Base-by-base conservation (phyloP, 2,797 vertebrate species). In the Artibeus lituratus region DNA sequence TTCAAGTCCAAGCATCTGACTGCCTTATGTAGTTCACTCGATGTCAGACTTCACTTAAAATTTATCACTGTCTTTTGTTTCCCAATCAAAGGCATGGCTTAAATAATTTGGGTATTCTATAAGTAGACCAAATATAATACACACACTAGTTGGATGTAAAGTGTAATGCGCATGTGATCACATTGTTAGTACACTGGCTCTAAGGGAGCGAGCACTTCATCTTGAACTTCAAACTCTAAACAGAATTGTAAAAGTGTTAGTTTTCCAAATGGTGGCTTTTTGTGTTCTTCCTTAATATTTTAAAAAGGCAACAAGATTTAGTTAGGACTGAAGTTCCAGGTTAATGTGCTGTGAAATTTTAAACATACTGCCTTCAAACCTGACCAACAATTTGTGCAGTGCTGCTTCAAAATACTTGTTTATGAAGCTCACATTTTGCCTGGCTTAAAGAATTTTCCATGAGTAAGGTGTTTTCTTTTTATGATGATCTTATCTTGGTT, bases 331-430 rank as follows among this genome's bases (percentile, higher is more conserved):
- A 77, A 94, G 44, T 77, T 89, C 67, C 47, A 90, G 70, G 59
- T 87, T 95, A 96, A 90, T 37, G 90, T 76, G 49, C 26, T 87
- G 21, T 73, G n/a, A 94, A 94, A 57, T 24, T 47, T 88, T 95
- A 96, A 94, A 65, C 39, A 94, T 37, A 73, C 0, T 87, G 73
- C 53, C 84, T 87, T 84, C 37, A 81, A 91, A 85, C 26, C 91
- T 44, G 37, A 90, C n/a, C 87, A 82, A 78, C 37, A 82, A 82
- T 85, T 65, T 92, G 44, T 94, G 85, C 3, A 62, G 19, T 89
- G 55, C 14, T 73, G n/a, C 65, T 90, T 95, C 24, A 94, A 51
- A 92, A 53, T 62, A 19, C 47, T 81, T 93, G 80, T 90, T 77
- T 29, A 59, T 39, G 44, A 77, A 93, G 53, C 29, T 90, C 53